Evolutionary conservation across 2,888 invertebrate species (phyloP), one percentile per base, ranked within the genome.

Genomic region (Pseudococcus longispinus): DNA sequence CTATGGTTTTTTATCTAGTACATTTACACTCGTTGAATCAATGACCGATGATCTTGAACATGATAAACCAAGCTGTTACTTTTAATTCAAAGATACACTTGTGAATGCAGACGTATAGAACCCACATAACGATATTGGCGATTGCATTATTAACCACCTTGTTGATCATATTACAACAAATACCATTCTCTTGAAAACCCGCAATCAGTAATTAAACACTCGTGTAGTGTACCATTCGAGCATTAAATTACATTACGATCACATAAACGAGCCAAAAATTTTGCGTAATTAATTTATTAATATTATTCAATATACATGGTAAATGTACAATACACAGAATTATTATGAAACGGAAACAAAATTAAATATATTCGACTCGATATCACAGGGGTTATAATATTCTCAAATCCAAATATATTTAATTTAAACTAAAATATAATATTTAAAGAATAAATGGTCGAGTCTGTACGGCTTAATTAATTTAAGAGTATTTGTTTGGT

Each of bases 231-330:
- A 37, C 23, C 77, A 80, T 42, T 80, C 42, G n/a, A 80, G 42
- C 77, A 42, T 42, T 42, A 80, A 37, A 80, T 80, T 80, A 80
- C 77, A 80, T 80, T 42, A 42, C 77, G 77, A 80, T 80, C 2
- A 23, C 20, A 80, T 42, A 80, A 80, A 80, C 1, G 4, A 80
- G 77, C n/a, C 77, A 11, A 42, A 37, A 18, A 18, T 6, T 80
- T 80, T 80, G 77, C 77, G 77, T 42, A 80, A 80, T 80, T 80
- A 42, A 42, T 80, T 80, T 80, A 80, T 80, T 80, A 80, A 13
- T 70, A 70, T 11, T 65, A 65, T 70, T 70, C 15, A 70, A 70
- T 70, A 70, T 5, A 70, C 70, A 70, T 70, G 70, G 70, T 70
- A 70, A 80, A 80, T 42, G n/a, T 74, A 74, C 74, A 74, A 74